Evolutionary conservation across 2,888 invertebrate genomes (phyloP).

Genomic region (Drosophila demipolita): DNA sequence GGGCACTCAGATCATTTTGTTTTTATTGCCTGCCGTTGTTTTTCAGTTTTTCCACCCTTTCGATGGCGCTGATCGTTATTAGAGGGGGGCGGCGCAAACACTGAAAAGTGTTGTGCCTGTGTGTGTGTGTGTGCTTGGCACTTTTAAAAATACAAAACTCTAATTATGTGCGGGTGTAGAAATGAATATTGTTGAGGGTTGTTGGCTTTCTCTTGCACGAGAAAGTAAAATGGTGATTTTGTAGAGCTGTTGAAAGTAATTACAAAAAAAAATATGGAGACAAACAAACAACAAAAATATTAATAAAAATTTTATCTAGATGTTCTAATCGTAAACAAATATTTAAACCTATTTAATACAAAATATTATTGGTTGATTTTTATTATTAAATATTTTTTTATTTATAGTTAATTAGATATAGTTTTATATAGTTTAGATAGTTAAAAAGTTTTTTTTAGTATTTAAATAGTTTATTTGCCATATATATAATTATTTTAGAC

Average conservation of each 20-base stretch:
- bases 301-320: background rate
- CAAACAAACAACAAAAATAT: too few species aligned
- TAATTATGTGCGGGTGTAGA: slow-evolving; percentile 43
- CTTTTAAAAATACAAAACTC: slow-evolving; percentile 60
- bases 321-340: background rate
- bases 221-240: slow-evolving; percentile 43
- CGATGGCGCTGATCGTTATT: slow-evolving; percentile 2
- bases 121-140: slow-evolving; percentile 29
- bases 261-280: background rate
- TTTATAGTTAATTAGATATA: background rate
- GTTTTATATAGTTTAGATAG: background rate
- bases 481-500: background rate
- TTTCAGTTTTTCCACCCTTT: slow-evolving; percentile 35
- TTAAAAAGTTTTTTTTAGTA: background rate
- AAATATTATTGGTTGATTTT: background rate
- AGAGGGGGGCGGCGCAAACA: slow-evolving; percentile 3
- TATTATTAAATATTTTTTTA: background rate
- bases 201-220: slow-evolving; percentile 2
- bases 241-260: background rate
- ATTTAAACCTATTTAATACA: background rate
- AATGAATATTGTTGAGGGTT: slow-evolving; percentile 33
- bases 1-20: slow-evolving; percentile 67
- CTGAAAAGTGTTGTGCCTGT: slow-evolving; percentile 5
- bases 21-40: slow-evolving; percentile 73
- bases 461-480: background rate